Percentiles rank a stretch among this genome's conserved stretches.
These are phyloP conservation scores for Vanacampus margaritifer DNA, from an alignment of 2,113 vertebrate genomes.

Conservation along the genomic window DNA sequence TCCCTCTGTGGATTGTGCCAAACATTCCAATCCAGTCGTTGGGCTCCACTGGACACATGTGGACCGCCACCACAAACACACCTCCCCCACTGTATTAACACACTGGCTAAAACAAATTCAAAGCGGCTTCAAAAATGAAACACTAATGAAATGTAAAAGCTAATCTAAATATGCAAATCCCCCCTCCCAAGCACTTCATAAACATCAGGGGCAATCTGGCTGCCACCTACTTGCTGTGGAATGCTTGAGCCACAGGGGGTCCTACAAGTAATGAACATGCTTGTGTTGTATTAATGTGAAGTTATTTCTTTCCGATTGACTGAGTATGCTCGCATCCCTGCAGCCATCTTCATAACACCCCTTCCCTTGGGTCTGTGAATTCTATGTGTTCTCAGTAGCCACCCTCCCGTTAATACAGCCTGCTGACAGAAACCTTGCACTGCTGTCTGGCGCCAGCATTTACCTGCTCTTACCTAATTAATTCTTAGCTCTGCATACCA, in stretches of 20 bases:
- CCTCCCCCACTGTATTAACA: conserved; percentile 26
- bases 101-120: conserved; percentile 36
- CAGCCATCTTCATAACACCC: conserved; percentile 12
- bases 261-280: conserved; percentile 66
- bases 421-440: conserved; percentile 44
- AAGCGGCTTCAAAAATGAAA: conserved; percentile 56
- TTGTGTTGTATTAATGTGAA: conserved; percentile 70
- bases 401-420: conserved; percentile 41
- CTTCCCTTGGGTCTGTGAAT: conserved; percentile 35
- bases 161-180: conserved; percentile 79
- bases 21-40: conserved; percentile 46
- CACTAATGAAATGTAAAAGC: conserved; percentile 71
- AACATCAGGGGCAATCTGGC: conserved; percentile 50
- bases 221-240: conserved; percentile 60
- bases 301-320: conserved; percentile 72
- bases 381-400: conserved; percentile 33
- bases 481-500: conserved; percentile 79
- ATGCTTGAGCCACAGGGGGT: conserved; percentile 69
- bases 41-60: conserved; percentile 45
- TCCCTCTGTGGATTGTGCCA: conserved; percentile 30
- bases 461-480: conserved; percentile 90
- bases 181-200: conserved; percentile 58
- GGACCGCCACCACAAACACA: not conserved
- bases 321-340: conserved; percentile 18
- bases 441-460: conserved; percentile 55